Percentiles rank a stretch among this genome's conserved stretches.
phyloP scores from a whole-genome alignment of 2,113 vertebrate species.

The Peromyscus leucopus region DNA sequence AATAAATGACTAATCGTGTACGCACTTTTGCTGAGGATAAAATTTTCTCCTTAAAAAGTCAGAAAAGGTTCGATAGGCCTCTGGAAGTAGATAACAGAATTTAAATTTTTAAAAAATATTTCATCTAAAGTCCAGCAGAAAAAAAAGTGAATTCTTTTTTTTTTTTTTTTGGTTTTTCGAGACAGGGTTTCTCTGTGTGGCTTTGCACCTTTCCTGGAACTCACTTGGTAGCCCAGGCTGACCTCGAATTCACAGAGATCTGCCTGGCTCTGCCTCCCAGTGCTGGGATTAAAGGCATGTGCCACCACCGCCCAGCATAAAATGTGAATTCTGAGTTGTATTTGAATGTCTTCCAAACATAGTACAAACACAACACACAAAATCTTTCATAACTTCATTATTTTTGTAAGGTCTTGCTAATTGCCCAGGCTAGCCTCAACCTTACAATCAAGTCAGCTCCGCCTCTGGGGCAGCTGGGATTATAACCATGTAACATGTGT shows the following conservation, averaged over 20 bases:
- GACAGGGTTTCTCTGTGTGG: too few relatives aligned
- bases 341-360: conserved; percentile 43
- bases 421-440: neutral
- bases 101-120: conserved; percentile 33
- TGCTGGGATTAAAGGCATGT: too few relatives aligned
- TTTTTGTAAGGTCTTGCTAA: neutral
- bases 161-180: too few relatives aligned
- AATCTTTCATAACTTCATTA: neutral
- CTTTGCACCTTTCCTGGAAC: too few relatives aligned
- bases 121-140: conserved; percentile 56
- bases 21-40: neutral
- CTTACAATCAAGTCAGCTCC: neutral
- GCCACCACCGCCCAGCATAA: too few relatives aligned
- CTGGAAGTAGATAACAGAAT: conserved; percentile 6
- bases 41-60: conserved; percentile 27
- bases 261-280: too few relatives aligned
- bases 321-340: neutral
- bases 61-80: conserved; percentile 17
- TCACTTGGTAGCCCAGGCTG: too few relatives aligned
- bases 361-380: conserved; percentile 34
- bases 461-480: neutral
- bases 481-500: neutral
- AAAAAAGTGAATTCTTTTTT: neutral
- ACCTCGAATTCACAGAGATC: too few relatives aligned
- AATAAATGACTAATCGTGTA: neutral